Evolutionary conservation across 2,888 invertebrate species (phyloP).

Genomic region (Acholoe squamosa): DNA sequence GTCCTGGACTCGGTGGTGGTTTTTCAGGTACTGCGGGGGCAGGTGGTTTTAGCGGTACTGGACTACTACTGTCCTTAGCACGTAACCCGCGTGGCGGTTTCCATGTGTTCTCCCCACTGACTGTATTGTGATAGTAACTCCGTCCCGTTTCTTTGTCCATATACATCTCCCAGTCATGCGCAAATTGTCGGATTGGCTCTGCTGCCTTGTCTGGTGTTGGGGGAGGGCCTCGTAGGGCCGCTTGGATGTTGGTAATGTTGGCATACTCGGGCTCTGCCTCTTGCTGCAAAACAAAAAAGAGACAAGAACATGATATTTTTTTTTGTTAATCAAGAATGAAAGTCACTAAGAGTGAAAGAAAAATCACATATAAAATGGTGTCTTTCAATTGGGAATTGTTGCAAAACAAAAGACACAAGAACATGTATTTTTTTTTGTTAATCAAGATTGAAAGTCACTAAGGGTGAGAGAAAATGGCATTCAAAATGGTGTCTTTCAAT

Average conservation of each 20-base stretch:
- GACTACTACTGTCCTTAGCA: conserved; percentile 1
- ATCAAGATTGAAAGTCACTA: no score
- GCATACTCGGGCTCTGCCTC: conserved; percentile 36
- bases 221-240: conserved; percentile 6
- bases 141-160: conserved; percentile 78
- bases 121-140: conserved; percentile 81
- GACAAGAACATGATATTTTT: no score
- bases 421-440: no score
- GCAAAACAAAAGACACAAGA: no score
- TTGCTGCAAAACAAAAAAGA: conserved; percentile 26
- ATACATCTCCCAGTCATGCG: conserved; percentile 82
- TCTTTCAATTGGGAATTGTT: no score
- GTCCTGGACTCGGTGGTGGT: conserved; percentile 38
- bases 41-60: not conserved
- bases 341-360: no score
- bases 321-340: no score
- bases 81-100: conserved; percentile 81
- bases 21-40: conserved; percentile 37
- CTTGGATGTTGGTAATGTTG: conserved; percentile 45
- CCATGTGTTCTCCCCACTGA: conserved; percentile 81
- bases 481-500: no score
- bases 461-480: no score
- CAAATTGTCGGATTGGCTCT: conserved; percentile 70
- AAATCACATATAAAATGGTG: no score
- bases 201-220: conserved; percentile 17